These are phyloP conservation scores for Electrona antarctica DNA, from an alignment of 2,113 vertebrate genomes.

Conservation along the genomic window DNA sequence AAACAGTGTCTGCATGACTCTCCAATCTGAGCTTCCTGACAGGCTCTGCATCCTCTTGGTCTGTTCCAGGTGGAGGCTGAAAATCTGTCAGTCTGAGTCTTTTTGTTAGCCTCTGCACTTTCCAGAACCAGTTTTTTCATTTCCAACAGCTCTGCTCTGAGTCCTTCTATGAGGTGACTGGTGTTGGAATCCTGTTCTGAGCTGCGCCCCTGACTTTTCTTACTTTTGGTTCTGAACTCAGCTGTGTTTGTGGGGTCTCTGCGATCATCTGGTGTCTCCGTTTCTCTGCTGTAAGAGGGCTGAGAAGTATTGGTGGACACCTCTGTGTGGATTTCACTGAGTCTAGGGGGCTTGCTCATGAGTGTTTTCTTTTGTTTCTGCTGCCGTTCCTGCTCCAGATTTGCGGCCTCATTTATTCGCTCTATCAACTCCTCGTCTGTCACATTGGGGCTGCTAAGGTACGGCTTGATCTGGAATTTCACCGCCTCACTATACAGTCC, in stretches of 20 bases:
- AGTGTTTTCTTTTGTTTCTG: conserved; percentile 6
- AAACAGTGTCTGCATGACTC: no score
- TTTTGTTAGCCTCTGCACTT: not conserved
- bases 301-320: no score
- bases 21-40: no score
- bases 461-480: conserved; percentile 8
- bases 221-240: no score
- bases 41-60: not conserved
- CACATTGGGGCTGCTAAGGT: not conserved
- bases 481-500: no score
- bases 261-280: no score
- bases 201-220: not conserved
- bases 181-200: not conserved
- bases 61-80: not conserved
- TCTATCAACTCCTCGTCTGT: conserved; percentile 9
- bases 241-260: no score
- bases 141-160: not conserved
- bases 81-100: not conserved
- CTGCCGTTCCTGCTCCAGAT: conserved; percentile 8
- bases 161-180: not conserved
- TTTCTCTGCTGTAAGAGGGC: no score
- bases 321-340: not conserved
- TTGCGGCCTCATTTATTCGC: not conserved
- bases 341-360: not conserved
- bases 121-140: not conserved